Evolutionary conservation across 2,113 vertebrate genomes (phyloP).

Genomic region (Cyanistes caeruleus): DNA sequence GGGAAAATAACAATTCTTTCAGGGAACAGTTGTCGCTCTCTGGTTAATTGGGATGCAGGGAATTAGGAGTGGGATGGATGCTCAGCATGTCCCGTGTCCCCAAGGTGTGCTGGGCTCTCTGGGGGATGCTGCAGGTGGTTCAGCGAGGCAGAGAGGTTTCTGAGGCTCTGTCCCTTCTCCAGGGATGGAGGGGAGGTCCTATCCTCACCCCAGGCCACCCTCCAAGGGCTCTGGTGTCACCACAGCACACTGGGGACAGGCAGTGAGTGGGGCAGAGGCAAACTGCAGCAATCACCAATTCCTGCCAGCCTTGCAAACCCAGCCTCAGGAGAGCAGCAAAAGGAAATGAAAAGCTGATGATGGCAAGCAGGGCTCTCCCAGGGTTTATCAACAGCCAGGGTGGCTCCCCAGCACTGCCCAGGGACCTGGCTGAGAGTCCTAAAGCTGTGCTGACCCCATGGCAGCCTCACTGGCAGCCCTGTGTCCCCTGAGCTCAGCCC

Average conservation of each 20-base stretch:
- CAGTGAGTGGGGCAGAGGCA: accelerated
- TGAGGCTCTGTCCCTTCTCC: neutral
- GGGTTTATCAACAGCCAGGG: neutral
- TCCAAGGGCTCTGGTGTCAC: neutral
- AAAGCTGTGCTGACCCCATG: accelerated
- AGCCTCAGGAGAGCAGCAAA: neutral
- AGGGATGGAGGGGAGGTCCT: neutral
- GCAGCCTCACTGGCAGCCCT: neutral
- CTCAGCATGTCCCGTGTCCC: accelerated
- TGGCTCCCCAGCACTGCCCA: neutral
- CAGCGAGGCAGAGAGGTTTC: neutral
- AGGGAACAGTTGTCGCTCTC: neutral
- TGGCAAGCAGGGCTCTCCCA: neutral
- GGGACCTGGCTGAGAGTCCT: accelerated
- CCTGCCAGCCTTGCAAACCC: neutral
- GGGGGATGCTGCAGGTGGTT: neutral
- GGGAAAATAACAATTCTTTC: neutral
- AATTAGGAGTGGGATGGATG: neutral
- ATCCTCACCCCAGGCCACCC: neutral
- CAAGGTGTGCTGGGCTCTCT: neutral
- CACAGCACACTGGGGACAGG: neutral
- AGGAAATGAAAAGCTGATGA: neutral
- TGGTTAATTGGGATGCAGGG: neutral
- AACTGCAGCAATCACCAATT: accelerated
- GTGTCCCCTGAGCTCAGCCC: no score